Evolutionary conservation across 2,797 vertebrate genomes (phyloP).

Genomic region (Melanotaenia pygmaea): DNA sequence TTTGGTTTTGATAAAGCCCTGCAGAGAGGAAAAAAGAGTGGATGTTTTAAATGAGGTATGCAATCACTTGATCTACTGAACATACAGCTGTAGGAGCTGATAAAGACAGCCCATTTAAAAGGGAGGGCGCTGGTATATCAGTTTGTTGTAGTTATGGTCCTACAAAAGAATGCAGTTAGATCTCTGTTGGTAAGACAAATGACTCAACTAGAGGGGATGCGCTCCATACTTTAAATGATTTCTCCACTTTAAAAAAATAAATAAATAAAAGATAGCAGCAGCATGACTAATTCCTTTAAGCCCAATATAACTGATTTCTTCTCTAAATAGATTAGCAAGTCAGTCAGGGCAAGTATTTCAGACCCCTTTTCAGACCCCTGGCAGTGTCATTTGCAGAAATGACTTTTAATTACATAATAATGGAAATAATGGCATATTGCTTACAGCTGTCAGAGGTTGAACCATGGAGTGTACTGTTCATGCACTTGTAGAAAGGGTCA

Average conservation of each 20-base stretch:
- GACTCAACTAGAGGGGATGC: constrained; percentile 56
- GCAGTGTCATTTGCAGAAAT: constrained; percentile 76
- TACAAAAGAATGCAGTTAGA: constrained; percentile 66
- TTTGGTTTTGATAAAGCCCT: constrained; percentile 22
- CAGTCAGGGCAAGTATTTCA: constrained; percentile 64
- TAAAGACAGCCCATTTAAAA: constrained; percentile 50
- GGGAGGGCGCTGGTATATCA: constrained; percentile 54
- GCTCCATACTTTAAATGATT: constrained; percentile 71
- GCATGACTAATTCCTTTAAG: constrained; percentile 69
- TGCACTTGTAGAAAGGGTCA: constrained; percentile 47
- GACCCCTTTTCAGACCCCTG: constrained; percentile 61
- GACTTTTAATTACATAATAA: constrained; percentile 82
- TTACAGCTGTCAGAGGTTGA: constrained; percentile 69
- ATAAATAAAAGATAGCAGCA: constrained; percentile 62
- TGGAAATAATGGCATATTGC: constrained; percentile 71
- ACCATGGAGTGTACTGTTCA: constrained; percentile 34
- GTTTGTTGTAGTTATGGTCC: constrained; percentile 45
- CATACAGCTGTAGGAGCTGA: constrained; percentile 57
- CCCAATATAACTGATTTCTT: constrained; percentile 72
- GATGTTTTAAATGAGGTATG: constrained; percentile 52
- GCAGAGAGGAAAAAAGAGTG: constrained; percentile 28
- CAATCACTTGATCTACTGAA: constrained; percentile 47
- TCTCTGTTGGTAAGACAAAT: constrained; percentile 69
- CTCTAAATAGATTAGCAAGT: constrained; percentile 76
- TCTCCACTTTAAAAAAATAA: constrained; percentile 40